Base-by-base conservation (phyloP, 2,113 vertebrate species). In the Castor canadensis region DNA sequence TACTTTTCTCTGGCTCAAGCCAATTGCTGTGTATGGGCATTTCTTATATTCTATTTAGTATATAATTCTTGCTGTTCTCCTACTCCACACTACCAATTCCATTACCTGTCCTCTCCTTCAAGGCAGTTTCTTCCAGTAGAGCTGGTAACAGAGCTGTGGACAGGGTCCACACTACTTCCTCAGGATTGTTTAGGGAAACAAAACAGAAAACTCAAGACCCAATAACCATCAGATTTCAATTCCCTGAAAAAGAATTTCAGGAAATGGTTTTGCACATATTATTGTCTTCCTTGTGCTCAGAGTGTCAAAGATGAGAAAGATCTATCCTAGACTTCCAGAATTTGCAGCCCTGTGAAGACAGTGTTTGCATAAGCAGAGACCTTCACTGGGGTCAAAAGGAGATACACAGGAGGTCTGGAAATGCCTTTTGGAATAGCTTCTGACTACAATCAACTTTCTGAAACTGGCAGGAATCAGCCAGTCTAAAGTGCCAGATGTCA, bases 1-100 rank as follows among this genome's bases (percentile, higher is more conserved):
- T 93, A 86, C 86, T 67, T 92, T 89, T 77, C 60, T 91, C 16
- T 94, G 28, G 43, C 95, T 91, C 0, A 0, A 97, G 67, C 45
- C 15, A 30, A n/a, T 24, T 95, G 35, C 54, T 66, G 40, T 28
- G n/a, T 17, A 32, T n/a, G 47, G 82, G 43, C 80, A 86, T 82
- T 93, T 13, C 52, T 56, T 30, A 91, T 15, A 2, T 17, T 67
- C 43, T 62, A 28, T 79, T 93, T 89, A 80, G 90, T 73, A 40
- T 40, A n/a, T 67, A 43, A 87, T 45, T 40, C 45, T 88, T 1
- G 8, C 54, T 96, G 82, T 91, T 9, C 38, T 96, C 77, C 54
- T 13, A 45, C 20, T 67, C n/a, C 6, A 6, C 4, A 30, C 9
- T 47, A 92, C 85, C 90, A 96, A 69, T 75, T 40, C 66, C 7